These are phyloP conservation scores for Geotria australis DNA, from an alignment of 2,797 vertebrate species.

Conservation along the genomic window DNA sequence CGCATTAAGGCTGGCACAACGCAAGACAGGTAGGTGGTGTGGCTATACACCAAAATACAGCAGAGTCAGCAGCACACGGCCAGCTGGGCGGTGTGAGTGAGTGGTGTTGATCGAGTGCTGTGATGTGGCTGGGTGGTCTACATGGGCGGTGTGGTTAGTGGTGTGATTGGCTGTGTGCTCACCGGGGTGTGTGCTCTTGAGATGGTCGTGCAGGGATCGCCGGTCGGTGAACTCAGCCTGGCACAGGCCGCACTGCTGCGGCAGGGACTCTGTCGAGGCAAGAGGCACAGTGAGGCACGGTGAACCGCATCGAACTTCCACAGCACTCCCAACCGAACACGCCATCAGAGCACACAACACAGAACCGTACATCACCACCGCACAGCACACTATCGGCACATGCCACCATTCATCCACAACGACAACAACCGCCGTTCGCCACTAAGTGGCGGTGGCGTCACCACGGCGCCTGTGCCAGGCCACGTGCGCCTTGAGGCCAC, in stretches of 20 bases:
- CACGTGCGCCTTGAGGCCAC: too few relatives aligned
- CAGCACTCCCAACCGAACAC: too few relatives aligned
- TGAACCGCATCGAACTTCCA: background rate
- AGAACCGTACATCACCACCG: too few relatives aligned
- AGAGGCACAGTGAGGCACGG: background rate
- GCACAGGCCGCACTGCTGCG: conserved; percentile 12
- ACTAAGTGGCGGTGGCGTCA: too few relatives aligned
- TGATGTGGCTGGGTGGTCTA: background rate
- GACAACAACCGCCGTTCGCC: too few relatives aligned
- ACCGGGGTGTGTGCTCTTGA: conserved; percentile 20
- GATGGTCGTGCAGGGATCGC: conserved; percentile 12
- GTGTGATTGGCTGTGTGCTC: background rate
- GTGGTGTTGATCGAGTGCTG: background rate
- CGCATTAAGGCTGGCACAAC: too few relatives aligned
- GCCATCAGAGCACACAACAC: too few relatives aligned
- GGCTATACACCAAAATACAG: background rate
- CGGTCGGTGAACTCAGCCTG: conserved; percentile 12
- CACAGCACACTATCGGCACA: too few relatives aligned
- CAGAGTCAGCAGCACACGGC: background rate
- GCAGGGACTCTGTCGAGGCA: conserved; percentile 9
- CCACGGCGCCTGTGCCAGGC: too few relatives aligned
- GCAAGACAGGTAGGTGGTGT: background rate
- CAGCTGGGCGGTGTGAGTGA: background rate
- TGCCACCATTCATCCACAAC: too few relatives aligned
- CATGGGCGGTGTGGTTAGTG: background rate